Evolutionary conservation across 2,113 vertebrate genomes (phyloP).

Genomic region (Clinocottus analis): DNA sequence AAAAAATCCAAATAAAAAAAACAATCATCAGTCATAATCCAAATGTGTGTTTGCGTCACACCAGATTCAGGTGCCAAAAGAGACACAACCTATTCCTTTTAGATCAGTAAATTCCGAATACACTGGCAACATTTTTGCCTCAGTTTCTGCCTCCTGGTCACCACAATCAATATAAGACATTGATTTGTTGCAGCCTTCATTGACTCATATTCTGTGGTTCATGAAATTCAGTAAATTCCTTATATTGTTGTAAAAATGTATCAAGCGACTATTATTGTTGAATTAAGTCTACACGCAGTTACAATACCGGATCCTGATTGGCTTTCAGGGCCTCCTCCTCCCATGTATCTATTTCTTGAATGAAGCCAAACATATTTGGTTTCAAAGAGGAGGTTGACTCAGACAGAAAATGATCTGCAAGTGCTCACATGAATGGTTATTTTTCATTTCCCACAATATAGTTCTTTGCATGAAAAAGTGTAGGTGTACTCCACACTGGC

Average conservation of each 20-base stretch:
- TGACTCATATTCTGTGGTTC: neutral
- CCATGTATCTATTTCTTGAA: neutral
- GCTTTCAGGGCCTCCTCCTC: neutral
- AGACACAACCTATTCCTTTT: conserved; percentile 14
- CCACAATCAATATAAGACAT: conserved; percentile 22
- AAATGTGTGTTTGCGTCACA: conserved; percentile 30
- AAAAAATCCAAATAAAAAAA: neutral
- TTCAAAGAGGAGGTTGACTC: conserved; percentile 17
- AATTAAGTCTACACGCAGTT: neutral
- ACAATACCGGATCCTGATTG: neutral
- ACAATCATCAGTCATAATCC: neutral
- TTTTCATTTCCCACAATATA: conserved; percentile 32
- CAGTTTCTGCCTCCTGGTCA: conserved; percentile 3
- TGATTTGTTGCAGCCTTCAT: neutral
- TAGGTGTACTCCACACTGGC: conserved; percentile 25
- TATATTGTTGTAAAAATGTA: neutral
- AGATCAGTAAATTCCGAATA: neutral
- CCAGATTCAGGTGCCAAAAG: conserved; percentile 2
- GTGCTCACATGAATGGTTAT: conserved; percentile 25
- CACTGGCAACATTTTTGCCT: neutral
- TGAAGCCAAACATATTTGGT: neutral
- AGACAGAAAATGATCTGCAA: conserved; percentile 18
- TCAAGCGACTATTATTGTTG: neutral
- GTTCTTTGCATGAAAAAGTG: conserved; percentile 37
- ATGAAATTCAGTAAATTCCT: conserved; percentile 3